Evolutionary conservation across 2,888 invertebrate species (phyloP).

Genomic region (Pseudanteris insignis): DNA sequence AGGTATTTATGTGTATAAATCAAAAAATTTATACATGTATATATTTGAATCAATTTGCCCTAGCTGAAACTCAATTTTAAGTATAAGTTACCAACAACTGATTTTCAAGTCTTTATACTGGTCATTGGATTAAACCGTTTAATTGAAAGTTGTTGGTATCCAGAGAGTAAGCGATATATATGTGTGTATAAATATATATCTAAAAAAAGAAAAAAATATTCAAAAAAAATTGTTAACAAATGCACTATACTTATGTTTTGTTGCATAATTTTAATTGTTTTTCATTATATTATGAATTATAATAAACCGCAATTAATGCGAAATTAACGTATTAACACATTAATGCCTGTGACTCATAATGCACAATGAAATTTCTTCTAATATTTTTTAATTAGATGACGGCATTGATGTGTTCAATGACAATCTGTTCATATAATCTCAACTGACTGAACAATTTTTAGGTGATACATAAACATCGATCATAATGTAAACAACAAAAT

Average conservation of each 20-base stretch:
- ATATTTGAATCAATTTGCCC: no score
- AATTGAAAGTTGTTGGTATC: no score
- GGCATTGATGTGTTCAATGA: slow-evolving; percentile 38
- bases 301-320: slow-evolving; percentile 11
- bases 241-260: slow-evolving; percentile 39
- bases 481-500: slow-evolving; percentile 8
- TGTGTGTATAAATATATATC: no score
- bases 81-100: slow-evolving; percentile 1
- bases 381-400: slow-evolving; percentile 6
- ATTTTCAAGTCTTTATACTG: slow-evolving; percentile 18
- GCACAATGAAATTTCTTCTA: slow-evolving; percentile 20
- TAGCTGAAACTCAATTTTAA: slow-evolving; percentile 3
- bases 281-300: slow-evolving; percentile 14
- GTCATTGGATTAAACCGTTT: background rate
- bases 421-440: slow-evolving; percentile 33
- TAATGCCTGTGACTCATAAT: slow-evolving; percentile 16
- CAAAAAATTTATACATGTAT: no score
- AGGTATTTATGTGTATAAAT: no score
- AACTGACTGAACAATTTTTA: slow-evolving; percentile 14
- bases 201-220: no score
- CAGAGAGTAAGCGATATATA: no score
- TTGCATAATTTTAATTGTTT: slow-evolving; percentile 38
- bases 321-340: slow-evolving; percentile 30
- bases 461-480: no score
- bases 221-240: slow-evolving; percentile 33